phyloP scores from a whole-genome alignment of 2,888 invertebrate species.

The Acanthacorydalis orientalis region DNA sequence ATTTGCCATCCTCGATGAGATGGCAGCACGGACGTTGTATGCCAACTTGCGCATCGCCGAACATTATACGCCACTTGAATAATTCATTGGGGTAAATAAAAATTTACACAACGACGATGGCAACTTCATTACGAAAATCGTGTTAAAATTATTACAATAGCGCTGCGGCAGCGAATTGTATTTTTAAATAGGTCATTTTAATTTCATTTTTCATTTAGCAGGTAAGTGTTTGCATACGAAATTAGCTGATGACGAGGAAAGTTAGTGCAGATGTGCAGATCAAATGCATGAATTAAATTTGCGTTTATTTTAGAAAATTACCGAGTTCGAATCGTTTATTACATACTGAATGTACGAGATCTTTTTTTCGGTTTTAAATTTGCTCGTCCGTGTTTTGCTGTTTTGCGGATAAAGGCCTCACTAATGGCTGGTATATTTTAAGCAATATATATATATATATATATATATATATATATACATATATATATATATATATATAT shows the following conservation, averaged over 20 bases:
- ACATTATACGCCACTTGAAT: neutral
- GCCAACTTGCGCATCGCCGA: neutral
- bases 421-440: too few relatives aligned
- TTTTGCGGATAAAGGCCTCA: too few relatives aligned
- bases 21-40: too few relatives aligned
- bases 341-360: too few relatives aligned
- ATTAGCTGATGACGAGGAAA: neutral
- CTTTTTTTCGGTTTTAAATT: too few relatives aligned
- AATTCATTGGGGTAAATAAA: conserved; percentile 1
- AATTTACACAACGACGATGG: neutral
- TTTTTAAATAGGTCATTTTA: conserved; percentile 1
- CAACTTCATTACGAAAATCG: conserved; percentile 1
- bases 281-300: neutral
- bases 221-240: neutral
- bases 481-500: too few relatives aligned
- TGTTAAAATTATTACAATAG: conserved; percentile 1
- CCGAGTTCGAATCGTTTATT: too few relatives aligned
- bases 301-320: neutral
- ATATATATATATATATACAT: too few relatives aligned
- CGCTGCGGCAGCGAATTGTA: neutral
- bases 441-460: too few relatives aligned
- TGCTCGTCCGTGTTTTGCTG: too few relatives aligned
- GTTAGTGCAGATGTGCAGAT: neutral
- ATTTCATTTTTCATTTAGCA: conserved; percentile 1
- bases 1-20: too few relatives aligned